Conservation (phyloP, 2,113 vertebrate genomes). For the Dicentrarchus labrax region DNA sequence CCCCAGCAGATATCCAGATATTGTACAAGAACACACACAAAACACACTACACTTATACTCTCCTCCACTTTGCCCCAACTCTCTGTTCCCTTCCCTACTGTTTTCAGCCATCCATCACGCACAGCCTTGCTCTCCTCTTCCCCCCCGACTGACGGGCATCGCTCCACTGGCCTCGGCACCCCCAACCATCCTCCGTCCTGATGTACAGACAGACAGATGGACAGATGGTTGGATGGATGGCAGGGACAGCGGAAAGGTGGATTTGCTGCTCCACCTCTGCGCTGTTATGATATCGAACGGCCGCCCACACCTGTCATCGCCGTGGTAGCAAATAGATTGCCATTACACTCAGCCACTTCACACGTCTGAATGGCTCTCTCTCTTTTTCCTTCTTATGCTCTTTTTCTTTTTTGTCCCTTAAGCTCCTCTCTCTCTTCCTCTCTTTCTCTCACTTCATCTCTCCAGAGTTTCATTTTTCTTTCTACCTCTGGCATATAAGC, state of each 20-base stretch:
- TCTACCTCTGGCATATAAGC: slow-evolving; percentile 61
- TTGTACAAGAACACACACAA: slow-evolving; percentile 1
- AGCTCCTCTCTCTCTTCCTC: slow-evolving; percentile 27
- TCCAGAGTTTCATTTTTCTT: slow-evolving; percentile 64
- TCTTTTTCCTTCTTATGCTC: slow-evolving; percentile 14
- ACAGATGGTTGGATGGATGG: slow-evolving; percentile 39
- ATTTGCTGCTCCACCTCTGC: slow-evolving; percentile 59
- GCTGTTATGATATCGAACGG: slow-evolving; percentile 63
- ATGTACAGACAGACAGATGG: slow-evolving; percentile 25
- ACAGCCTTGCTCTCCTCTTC: slow-evolving; percentile 1
- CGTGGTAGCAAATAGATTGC: slow-evolving; percentile 62
- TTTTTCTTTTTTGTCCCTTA: slow-evolving; percentile 49
- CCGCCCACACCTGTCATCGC: slow-evolving; percentile 63
- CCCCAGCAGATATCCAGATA: background rate
- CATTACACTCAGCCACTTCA: slow-evolving; percentile 65
- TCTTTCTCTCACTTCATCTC: slow-evolving; percentile 50
- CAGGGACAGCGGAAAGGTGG: slow-evolving; percentile 43
- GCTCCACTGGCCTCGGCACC: slow-evolving; percentile 2
- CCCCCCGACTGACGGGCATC: slow-evolving; percentile 31
- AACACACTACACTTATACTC: background rate
- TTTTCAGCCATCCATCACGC: slow-evolving; percentile 21
- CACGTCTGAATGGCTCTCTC: slow-evolving; percentile 42
- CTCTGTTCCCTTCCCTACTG: background rate
- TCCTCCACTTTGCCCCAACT: background rate
- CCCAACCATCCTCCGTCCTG: background rate